These are phyloP conservation scores for Microctenopoma lineatum DNA, from an alignment of 2,797 vertebrate species.

Conservation along the genomic window DNA sequence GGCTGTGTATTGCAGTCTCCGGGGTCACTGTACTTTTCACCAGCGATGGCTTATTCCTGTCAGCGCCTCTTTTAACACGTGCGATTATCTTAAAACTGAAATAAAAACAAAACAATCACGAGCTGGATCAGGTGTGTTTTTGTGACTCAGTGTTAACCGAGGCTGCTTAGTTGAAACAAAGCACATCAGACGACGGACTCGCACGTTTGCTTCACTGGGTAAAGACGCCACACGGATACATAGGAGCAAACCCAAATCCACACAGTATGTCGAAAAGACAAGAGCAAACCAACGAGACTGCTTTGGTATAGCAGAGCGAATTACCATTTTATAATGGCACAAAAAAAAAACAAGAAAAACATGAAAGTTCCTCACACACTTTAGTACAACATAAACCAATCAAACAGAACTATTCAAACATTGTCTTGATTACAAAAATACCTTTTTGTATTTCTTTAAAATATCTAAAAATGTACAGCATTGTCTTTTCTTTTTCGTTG, in stretches of 20 bases:
- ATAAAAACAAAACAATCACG: constrained; percentile 8
- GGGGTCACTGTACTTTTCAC: constrained; percentile 54
- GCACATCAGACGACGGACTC: constrained; percentile 33
- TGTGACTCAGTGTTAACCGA: constrained; percentile 6
- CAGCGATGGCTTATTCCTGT: constrained; percentile 61
- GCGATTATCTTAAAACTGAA: constrained; percentile 44
- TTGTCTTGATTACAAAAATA: constrained; percentile 87
- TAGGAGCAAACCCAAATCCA: constrained; percentile 37
- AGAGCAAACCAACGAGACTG: constrained; percentile 56
- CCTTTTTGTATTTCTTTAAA: constrained; percentile 84
- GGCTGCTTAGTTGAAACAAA: constrained; percentile 21
- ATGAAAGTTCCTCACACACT: constrained; percentile 66
- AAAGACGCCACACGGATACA: constrained; percentile 18
- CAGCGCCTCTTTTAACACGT: constrained; percentile 47
- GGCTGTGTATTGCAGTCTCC: constrained; percentile 48
- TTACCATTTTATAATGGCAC: constrained; percentile 51
- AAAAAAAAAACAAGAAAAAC: constrained; percentile 12
- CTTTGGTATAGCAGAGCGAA: constrained; percentile 69
- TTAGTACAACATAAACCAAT: constrained; percentile 68
- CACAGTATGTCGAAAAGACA: constrained; percentile 46
- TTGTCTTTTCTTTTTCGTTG: constrained; percentile 51
- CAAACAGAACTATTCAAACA: constrained; percentile 73
- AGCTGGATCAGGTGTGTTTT: constrained; percentile 39
- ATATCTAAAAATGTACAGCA: constrained; percentile 87
- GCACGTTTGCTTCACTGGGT: constrained; percentile 23